Evolutionary conservation across 2,888 invertebrate genomes (phyloP).

Genomic region (Agrotis exclamationis): DNA sequence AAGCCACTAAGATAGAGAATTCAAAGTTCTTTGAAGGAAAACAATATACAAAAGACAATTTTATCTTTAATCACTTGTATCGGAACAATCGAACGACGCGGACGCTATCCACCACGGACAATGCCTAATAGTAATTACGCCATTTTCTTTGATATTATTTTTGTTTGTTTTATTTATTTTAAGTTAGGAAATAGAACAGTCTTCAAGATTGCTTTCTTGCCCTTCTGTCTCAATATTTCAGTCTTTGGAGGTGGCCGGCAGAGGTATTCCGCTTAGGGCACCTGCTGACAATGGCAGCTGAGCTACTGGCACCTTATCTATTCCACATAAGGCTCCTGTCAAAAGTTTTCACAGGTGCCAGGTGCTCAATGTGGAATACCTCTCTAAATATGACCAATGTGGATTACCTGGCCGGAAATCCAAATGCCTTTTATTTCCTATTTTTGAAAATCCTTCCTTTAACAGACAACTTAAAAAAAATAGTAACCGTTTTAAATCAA

Average conservation of each 20-base stretch:
- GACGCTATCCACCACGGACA: slow-evolving; percentile 70
- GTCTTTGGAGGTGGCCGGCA: slow-evolving; percentile 1
- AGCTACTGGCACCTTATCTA: no score
- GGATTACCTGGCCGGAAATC: neutral
- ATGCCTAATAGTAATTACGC: slow-evolving; percentile 81
- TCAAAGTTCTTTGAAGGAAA: slow-evolving; percentile 28
- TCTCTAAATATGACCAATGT: no score
- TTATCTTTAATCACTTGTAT: slow-evolving; percentile 80
- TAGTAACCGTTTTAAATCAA: no score
- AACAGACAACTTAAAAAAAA: no score
- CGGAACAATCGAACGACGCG: slow-evolving; percentile 76
- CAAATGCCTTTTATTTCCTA: no score
- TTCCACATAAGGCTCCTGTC: no score
- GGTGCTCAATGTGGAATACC: no score
- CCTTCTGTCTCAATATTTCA: neutral
- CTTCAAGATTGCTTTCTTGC: slow-evolving; percentile 10
- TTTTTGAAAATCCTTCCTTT: no score
- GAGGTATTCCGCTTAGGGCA: no score
- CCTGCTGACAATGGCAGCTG: no score
- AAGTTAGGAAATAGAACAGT: slow-evolving; percentile 14
- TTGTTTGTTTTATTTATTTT: slow-evolving; percentile 55
- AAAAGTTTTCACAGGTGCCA: no score
- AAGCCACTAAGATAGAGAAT: neutral
- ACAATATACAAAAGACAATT: slow-evolving; percentile 70
- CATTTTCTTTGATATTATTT: slow-evolving; percentile 71